Percentiles rank a stretch among this genome's conserved stretches.
Conservation (phyloP, 1,140 invertebrate species). For the Spodoptera litura region DNA sequence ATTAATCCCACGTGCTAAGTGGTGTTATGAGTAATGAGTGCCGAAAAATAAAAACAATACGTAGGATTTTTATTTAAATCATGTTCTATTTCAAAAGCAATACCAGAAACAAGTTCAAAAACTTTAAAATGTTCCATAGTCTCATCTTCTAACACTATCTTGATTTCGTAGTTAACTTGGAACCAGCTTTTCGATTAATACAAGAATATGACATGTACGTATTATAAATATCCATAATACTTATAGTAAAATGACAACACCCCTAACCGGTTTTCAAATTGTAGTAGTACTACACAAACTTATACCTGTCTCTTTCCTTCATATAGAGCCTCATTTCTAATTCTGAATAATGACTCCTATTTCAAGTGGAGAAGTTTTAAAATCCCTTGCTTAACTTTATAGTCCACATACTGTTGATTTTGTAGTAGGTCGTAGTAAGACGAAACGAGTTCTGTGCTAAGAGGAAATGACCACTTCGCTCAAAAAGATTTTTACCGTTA, state of each 20-base stretch:
- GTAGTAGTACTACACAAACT: constrained; percentile 37
- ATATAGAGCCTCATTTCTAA: neutral
- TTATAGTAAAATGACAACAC: constrained; percentile 31
- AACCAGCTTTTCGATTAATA: constrained; percentile 25
- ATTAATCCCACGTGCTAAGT: no score
- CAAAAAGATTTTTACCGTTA: constrained; percentile 78
- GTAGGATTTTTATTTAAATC: no score
- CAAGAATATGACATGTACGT: constrained; percentile 8
- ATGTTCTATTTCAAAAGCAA: no score
- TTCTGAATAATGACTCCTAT: constrained; percentile 20
- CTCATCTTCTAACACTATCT: neutral
- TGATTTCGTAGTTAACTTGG: neutral
- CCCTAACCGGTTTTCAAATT: constrained; percentile 31
- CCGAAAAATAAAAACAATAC: no score
- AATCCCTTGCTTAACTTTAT: constrained; percentile 10
- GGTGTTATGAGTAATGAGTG: no score
- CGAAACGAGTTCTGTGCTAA: constrained; percentile 75
- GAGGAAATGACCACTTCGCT: constrained; percentile 69
- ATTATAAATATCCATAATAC: constrained; percentile 10
- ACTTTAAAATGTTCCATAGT: no score
- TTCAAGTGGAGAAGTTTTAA: neutral
- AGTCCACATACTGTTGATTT: constrained; percentile 54
- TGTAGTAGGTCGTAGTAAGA: constrained; percentile 82
- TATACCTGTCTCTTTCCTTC: constrained; percentile 27
- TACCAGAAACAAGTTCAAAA: no score